Evolutionary conservation across 2,113 vertebrate species (phyloP).

Genomic region (Carlito syrichta): DNA sequence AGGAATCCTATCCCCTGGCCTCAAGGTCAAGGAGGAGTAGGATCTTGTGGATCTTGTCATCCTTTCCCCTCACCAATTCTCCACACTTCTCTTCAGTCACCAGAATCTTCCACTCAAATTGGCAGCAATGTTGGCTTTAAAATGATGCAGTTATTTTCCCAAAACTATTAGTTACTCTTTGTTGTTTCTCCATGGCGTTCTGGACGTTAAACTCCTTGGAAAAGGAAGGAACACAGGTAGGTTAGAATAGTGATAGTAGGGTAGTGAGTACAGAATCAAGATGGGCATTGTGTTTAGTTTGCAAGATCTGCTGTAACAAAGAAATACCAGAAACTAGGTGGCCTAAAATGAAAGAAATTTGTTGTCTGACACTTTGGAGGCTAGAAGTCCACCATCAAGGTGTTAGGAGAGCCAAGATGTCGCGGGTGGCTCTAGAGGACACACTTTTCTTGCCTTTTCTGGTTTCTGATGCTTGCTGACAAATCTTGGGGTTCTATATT

Average conservation of each 20-base stretch:
- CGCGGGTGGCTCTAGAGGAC: background rate
- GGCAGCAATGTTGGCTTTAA: background rate
- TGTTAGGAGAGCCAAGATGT: background rate
- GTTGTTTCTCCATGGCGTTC: background rate
- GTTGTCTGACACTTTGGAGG: background rate
- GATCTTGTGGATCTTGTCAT: background rate
- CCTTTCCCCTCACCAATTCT: background rate
- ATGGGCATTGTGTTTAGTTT: background rate
- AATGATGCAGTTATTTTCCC: background rate
- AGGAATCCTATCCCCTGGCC: background rate
- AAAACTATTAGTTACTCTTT: background rate
- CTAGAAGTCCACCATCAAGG: background rate
- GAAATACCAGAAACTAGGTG: background rate
- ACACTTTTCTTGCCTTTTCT: background rate
- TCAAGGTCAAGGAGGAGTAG: background rate
- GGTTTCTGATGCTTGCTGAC: background rate
- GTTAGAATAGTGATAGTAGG: background rate
- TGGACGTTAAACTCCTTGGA: background rate
- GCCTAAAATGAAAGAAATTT: background rate
- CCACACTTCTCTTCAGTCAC: background rate
- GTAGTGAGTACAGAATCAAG: background rate
- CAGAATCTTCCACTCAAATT: background rate
- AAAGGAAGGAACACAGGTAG: background rate
- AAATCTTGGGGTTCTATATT: background rate
- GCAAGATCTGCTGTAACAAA: background rate